phyloP scores from a whole-genome alignment of 2,797 vertebrate genomes.

The Gouania willdenowi region DNA sequence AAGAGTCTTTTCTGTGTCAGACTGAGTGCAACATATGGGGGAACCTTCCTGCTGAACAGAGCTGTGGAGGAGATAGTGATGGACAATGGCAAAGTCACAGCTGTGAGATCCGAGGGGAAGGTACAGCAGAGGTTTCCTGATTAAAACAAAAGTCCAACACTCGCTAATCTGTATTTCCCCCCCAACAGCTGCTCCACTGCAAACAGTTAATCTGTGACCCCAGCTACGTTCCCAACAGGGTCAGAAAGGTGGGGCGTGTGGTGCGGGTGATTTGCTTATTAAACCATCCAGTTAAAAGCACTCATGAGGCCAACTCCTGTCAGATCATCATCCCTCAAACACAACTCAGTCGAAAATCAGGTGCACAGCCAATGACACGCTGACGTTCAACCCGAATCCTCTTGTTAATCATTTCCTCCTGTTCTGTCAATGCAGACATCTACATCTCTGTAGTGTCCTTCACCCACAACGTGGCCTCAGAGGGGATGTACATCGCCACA shows the following conservation, averaged over 20 bases:
- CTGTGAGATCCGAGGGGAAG: conserved; percentile 75
- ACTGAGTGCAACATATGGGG: conserved; percentile 70
- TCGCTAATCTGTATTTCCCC: neutral
- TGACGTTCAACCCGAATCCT: neutral
- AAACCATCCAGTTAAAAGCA: conserved; percentile 79
- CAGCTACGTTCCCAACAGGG: conserved; percentile 65
- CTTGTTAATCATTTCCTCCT: neutral
- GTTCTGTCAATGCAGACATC: conserved; percentile 62
- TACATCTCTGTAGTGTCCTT: conserved; percentile 74
- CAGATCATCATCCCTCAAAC: conserved; percentile 78
- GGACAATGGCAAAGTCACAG: conserved; percentile 72
- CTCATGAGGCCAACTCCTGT: conserved; percentile 73
- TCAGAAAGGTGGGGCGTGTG: conserved; percentile 71
- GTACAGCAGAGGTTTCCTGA: neutral
- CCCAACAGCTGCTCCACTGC: conserved; percentile 67
- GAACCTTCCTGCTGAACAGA: conserved; percentile 69
- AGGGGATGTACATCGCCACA: conserved; percentile 75
- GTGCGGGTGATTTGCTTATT: conserved; percentile 77
- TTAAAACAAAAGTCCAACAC: neutral
- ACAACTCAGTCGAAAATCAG: conserved; percentile 76
- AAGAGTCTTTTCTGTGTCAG: conserved; percentile 39
- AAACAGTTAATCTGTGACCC: conserved; percentile 81
- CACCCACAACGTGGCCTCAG: conserved; percentile 69
- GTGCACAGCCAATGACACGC: conserved; percentile 46
- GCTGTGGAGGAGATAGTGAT: conserved; percentile 73